A percentile compares a stretch with the other conserved stretches of the same genome.
phyloP scores from a whole-genome alignment of 1,140 invertebrate genomes.

The Paramacrobiotus metropolitanus region DNA sequence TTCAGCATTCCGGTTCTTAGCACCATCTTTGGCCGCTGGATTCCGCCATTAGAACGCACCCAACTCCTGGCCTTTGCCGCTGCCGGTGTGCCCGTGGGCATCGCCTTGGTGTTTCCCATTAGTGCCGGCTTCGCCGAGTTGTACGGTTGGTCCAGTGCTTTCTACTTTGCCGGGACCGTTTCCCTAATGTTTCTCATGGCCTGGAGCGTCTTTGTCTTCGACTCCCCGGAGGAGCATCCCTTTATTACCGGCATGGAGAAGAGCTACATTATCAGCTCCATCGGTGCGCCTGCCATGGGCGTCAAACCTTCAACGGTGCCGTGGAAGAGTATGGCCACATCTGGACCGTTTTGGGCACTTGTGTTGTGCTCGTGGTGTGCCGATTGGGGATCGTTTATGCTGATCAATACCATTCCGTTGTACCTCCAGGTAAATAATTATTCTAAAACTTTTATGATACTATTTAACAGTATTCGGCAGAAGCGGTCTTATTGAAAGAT shows the following conservation, averaged over 20 bases:
- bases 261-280: conserved; percentile 52
- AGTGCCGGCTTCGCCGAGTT: neutral
- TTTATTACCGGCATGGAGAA: conserved; percentile 70
- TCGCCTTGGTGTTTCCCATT: neutral
- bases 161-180: conserved; percentile 21
- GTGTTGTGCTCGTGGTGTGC: conserved; percentile 69
- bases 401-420: conserved; percentile 63
- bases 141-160: conserved; percentile 36
- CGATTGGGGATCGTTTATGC: conserved; percentile 85
- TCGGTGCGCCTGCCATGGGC: conserved; percentile 11
- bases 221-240: conserved; percentile 77
- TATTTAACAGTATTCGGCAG: no score
- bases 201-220: conserved; percentile 80
- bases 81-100: conserved; percentile 47
- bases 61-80: conserved; percentile 83
- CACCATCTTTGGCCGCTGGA: conserved; percentile 95
- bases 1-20: conserved; percentile 72
- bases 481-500: no score
- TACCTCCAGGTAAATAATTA: conserved; percentile 71
- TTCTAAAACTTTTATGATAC: no score
- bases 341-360: conserved; percentile 50
- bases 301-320: neutral
- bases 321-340: neutral
- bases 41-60: conserved; percentile 85
- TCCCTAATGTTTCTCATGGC: conserved; percentile 55